Base-by-base conservation (phyloP, 2,888 invertebrate species). In the Drosophila gaucha region DNA sequence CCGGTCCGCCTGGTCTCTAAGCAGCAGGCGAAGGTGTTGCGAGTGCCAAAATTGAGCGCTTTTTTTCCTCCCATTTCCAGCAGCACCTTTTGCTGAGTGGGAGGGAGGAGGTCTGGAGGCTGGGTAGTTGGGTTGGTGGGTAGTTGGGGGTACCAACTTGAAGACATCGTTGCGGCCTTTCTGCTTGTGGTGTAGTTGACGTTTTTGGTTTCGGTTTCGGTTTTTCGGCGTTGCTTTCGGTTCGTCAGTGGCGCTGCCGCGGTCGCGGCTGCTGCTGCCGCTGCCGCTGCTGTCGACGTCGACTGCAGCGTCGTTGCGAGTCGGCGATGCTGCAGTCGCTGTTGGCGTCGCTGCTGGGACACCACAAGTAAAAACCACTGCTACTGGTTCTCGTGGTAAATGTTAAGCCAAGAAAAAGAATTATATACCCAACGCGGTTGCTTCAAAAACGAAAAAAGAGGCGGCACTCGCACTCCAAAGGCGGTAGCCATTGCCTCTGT, bases 341-440 rank as follows among this genome's bases (percentile, higher is more conserved):
- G 68, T 28, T 52, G 35, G 33, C 64, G 59, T 44, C 54, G 68
- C 78, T 68, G 80, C 72, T 69, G 80, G 78, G 67, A 88, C 86
- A 86, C 89, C 89, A 88, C 89, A 89, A 90, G 89, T 84, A 89
- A 90, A 86, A 91, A 91, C 91, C 91, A 89, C 91, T 91, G 91
- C 90, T 90, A 90, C 91, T 91, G 91, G 91, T 91, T 91, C 90
- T 90, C 91, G 91, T 89, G 91, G 91, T 91, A 88, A 89, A 84
- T 86, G 89, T 82, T 80, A 89, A 89, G 90, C 89, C 87, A 90
- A 89, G 82, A 86, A 83, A 85, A 80, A 86, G 78, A 83, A 86
- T 86, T 80, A 84, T 77, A 80, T 77, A 80, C 68, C 69, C 68
- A 70, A 74, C 59, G 72, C 68, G 72, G 68, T 73, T 58, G 72